Conservation (phyloP, 2,888 invertebrate genomes). For the Acrobasis consociella region DNA sequence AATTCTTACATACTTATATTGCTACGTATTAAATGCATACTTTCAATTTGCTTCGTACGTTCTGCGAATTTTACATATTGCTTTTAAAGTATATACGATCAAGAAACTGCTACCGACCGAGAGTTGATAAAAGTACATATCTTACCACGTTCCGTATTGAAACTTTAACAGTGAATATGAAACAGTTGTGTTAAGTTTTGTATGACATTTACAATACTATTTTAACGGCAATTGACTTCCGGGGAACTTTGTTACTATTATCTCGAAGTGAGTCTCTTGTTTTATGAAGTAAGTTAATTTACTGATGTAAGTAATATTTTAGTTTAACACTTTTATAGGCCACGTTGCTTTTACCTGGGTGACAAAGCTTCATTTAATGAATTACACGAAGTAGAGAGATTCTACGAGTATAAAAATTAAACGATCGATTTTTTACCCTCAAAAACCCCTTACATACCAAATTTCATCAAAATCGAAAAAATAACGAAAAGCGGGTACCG, state of each 20-base stretch:
- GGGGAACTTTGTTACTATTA: slow-evolving; percentile 11
- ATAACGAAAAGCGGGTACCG: no score
- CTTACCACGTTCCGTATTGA: slow-evolving; percentile 42
- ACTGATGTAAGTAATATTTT: no score
- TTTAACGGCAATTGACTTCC: slow-evolving; percentile 20
- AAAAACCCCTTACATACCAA: no score
- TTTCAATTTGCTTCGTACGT: neutral
- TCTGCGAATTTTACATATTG: neutral
- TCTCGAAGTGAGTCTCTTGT: neutral
- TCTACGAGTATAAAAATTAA: no score
- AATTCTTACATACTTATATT: no score
- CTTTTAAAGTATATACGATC: slow-evolving; percentile 39
- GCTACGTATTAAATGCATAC: neutral
- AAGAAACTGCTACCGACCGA: slow-evolving; percentile 65
- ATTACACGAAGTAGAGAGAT: no score
- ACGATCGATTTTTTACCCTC: no score
- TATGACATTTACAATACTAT: slow-evolving; percentile 28
- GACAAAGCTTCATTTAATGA: no score
- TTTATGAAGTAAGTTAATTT: neutral
- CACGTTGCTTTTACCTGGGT: no score
- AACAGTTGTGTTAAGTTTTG: slow-evolving; percentile 46
- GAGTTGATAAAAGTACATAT: slow-evolving; percentile 66
- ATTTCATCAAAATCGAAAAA: no score
- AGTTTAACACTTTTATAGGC: no score
- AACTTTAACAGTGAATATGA: slow-evolving; percentile 63